Conservation (phyloP, 2,113 vertebrate species). For the Psittacula cyanocephala region DNA sequence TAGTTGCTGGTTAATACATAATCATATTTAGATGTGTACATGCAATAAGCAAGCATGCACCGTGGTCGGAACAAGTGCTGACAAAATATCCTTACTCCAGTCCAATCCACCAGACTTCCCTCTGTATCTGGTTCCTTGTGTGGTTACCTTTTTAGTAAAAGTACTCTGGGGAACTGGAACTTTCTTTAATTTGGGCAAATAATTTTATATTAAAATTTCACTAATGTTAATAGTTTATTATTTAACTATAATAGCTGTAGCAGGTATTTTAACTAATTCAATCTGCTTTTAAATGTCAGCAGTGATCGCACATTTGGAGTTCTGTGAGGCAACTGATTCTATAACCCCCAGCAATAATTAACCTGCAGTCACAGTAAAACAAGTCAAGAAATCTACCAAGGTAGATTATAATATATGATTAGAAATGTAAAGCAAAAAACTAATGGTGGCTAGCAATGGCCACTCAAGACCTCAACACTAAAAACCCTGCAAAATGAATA, state of each 20-base stretch:
- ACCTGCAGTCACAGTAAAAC: not conserved
- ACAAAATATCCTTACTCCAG: not conserved
- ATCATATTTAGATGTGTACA: not conserved
- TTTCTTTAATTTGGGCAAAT: not conserved
- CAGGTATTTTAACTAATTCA: constrained; percentile 12
- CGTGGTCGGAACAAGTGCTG: not conserved
- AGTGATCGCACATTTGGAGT: not conserved
- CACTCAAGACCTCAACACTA: not conserved
- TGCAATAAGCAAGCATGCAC: not conserved
- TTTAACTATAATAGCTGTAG: not conserved
- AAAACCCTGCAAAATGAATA: not conserved
- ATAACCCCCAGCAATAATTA: not conserved
- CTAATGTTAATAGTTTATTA: not conserved
- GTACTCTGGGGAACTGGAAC: not conserved
- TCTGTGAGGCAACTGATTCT: not conserved
- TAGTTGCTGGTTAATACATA: not conserved
- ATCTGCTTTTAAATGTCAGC: not conserved
- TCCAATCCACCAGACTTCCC: not conserved
- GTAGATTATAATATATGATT: not conserved
- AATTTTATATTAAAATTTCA: not conserved
- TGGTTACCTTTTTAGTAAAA: not conserved
- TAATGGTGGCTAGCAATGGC: fast-evolving
- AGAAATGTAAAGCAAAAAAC: not conserved
- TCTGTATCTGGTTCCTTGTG: not conserved
- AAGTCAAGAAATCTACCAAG: not conserved